Evolutionary conservation across 2,888 invertebrate genomes (phyloP).

Genomic region (Fragum fragum): DNA sequence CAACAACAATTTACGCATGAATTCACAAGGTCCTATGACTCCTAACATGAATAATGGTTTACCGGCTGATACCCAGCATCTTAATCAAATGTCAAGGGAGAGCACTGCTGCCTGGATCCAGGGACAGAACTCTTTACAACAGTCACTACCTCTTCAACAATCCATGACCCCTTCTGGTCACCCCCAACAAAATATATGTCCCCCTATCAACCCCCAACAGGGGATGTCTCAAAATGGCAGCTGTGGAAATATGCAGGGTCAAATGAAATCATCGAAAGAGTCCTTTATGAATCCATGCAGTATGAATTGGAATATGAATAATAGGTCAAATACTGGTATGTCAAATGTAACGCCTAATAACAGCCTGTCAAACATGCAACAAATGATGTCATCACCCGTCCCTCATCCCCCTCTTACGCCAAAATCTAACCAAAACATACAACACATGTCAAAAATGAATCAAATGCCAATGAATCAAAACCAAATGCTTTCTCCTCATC

Average conservation of each 20-base stretch:
- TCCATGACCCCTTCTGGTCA: constrained; percentile 35
- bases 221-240: constrained; percentile 31
- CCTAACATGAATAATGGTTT: neutral
- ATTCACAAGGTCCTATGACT: constrained; percentile 63
- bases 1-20: constrained; percentile 61
- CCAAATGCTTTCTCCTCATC: constrained; percentile 16
- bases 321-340: constrained; percentile 25
- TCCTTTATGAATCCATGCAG: constrained; percentile 47
- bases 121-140: constrained; percentile 56
- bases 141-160: constrained; percentile 63
- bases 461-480: constrained; percentile 51
- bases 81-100: constrained; percentile 55
- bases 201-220: constrained; percentile 28
- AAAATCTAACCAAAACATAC: constrained; percentile 54
- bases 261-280: constrained; percentile 49
- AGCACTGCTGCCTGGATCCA: constrained; percentile 66
- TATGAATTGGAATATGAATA: constrained; percentile 69
- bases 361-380: constrained; percentile 49
- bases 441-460: constrained; percentile 53
- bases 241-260: constrained; percentile 54
- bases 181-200: constrained; percentile 29
- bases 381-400: constrained; percentile 58
- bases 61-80: constrained; percentile 23
- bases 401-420: constrained; percentile 62
- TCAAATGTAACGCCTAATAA: constrained; percentile 47